These are phyloP conservation scores for Epizoanthus illoricatus DNA, from an alignment of 92 coral and sea anemone species.

Conservation along the genomic window DNA sequence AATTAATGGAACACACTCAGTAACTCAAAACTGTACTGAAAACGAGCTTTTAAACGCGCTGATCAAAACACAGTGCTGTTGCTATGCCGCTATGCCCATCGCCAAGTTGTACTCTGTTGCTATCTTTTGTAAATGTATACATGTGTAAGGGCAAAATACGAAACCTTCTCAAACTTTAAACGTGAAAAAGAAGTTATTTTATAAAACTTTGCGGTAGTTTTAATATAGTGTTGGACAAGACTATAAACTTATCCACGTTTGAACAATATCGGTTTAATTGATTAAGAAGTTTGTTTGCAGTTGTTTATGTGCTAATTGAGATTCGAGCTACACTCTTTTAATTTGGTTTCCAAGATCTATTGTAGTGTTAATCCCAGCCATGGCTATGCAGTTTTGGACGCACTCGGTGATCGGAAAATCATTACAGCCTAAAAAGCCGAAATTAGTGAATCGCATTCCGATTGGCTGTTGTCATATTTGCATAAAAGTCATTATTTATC, in stretches of 20 bases:
- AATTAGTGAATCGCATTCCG: too few species aligned
- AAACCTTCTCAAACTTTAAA: too few species aligned
- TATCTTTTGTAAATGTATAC: too few species aligned
- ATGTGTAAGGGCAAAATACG: too few species aligned
- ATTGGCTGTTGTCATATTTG: too few species aligned
- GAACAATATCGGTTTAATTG: neutral
- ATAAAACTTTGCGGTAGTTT: neutral
- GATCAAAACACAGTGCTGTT: neutral
- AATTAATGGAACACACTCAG: neutral
- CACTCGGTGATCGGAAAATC: too few species aligned
- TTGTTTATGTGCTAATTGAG: constrained; percentile 5
- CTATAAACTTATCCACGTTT: neutral
- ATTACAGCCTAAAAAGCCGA: too few species aligned
- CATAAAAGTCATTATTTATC: too few species aligned
- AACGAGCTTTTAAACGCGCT: constrained; percentile 19
- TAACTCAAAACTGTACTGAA: neutral
- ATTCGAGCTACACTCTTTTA: neutral
- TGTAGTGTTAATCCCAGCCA: neutral
- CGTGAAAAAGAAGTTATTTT: too few species aligned
- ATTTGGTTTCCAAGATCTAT: neutral
- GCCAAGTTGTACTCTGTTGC: neutral
- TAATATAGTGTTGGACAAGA: neutral
- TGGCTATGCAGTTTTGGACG: too few species aligned
- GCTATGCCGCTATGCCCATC: neutral
- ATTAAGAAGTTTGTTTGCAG: neutral